A percentile compares a stretch with the other conserved stretches of the same genome.
These are phyloP conservation scores for Trichomycterus rosablanca DNA, from an alignment of 2,113 vertebrate genomes.

Conservation along the genomic window DNA sequence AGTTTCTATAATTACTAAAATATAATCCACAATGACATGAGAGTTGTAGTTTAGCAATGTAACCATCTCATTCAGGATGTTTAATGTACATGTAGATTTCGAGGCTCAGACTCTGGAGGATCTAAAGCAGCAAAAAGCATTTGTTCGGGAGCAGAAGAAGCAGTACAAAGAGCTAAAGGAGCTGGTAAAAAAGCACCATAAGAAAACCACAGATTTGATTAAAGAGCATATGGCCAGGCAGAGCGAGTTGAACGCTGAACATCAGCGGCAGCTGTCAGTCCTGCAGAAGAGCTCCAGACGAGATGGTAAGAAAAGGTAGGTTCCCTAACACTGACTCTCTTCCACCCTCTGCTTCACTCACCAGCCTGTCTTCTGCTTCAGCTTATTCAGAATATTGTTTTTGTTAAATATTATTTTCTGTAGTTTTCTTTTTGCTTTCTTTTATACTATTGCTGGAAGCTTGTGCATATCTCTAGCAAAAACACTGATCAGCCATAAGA, in stretches of 20 bases:
- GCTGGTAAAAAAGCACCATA: constrained; percentile 88
- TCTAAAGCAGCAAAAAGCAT: constrained; percentile 89
- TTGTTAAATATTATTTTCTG: background rate
- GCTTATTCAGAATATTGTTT: background rate
- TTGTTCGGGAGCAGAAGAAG: constrained; percentile 90
- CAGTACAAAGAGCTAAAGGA: constrained; percentile 99
- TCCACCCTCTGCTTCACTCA: no score
- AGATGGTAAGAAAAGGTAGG: constrained; percentile 95
- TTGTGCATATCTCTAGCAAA: no score
- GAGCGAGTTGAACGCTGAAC: constrained; percentile 84
- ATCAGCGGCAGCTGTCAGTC: constrained; percentile 74
- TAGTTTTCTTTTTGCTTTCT: background rate
- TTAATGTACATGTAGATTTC: constrained; percentile 69
- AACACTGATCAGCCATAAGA: no score
- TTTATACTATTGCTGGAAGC: no score
- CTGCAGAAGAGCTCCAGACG: constrained; percentile 84
- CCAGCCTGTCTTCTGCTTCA: background rate
- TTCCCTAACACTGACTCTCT: background rate
- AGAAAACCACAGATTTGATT: constrained; percentile 91
- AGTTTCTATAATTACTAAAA: no score
- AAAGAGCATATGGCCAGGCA: constrained; percentile 88
- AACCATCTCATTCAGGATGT: no score
- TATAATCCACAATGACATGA: no score
- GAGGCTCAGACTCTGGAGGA: constrained; percentile 91
- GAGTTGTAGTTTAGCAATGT: no score